Evolutionary conservation across 2,888 invertebrate genomes (phyloP).

Genomic region (Carterocephalus palaemon): DNA sequence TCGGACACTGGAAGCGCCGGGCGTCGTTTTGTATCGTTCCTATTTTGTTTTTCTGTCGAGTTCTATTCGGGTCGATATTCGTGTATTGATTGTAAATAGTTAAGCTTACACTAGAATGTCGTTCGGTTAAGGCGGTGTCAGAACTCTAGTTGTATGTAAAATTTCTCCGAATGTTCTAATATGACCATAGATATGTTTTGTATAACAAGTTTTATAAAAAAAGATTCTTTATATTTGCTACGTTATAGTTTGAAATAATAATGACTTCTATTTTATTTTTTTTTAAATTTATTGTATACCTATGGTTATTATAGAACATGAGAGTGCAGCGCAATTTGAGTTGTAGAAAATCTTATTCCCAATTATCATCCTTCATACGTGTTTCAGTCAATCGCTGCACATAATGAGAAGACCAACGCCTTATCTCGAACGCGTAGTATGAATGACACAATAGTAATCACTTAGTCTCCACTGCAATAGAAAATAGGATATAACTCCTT

Average conservation of each 20-base stretch:
- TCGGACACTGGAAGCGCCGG: constrained; percentile 40
- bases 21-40: constrained; percentile 75
- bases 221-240: constrained; percentile 5
- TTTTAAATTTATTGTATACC: constrained; percentile 17
- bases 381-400: no score
- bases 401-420: constrained; percentile 12
- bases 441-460: constrained; percentile 54
- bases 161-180: constrained; percentile 30
- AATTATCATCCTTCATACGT: no score
- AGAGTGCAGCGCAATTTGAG: constrained; percentile 9
- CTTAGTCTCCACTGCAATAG: constrained; percentile 64
- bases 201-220: constrained; percentile 13
- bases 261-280: constrained; percentile 9
- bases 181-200: constrained; percentile 16
- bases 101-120: constrained; percentile 66
- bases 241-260: constrained; percentile 12
- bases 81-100: constrained; percentile 74
- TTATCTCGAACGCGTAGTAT: constrained; percentile 46
- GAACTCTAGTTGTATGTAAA: constrained; percentile 25
- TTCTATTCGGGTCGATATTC: constrained; percentile 74
- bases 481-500: constrained; percentile 39
- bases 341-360: no score
- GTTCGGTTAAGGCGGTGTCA: constrained; percentile 41
- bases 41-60: constrained; percentile 76
- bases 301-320: constrained; percentile 14